Percentiles rank a stretch among this genome's conserved stretches.
phyloP scores from a whole-genome alignment of 2,888 invertebrate species.

The Eutolmus rufibarbis region DNA sequence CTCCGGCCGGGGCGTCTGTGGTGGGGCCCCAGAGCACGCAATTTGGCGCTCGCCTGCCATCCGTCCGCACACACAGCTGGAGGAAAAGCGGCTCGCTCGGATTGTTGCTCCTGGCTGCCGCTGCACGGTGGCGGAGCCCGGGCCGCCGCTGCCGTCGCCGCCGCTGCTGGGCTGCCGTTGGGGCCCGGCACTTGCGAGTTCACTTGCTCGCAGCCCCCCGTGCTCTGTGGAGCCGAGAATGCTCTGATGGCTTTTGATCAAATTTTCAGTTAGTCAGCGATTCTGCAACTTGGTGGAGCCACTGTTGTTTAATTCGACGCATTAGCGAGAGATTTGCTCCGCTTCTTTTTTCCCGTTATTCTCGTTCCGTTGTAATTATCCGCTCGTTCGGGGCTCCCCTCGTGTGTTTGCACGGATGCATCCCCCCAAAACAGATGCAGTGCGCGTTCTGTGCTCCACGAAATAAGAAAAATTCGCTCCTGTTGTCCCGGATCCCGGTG shows the following conservation, averaged over 20 bases:
- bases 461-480: not conserved
- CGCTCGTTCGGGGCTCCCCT: not conserved
- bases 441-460: slow-evolving; percentile 21
- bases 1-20: not conserved
- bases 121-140: not conserved
- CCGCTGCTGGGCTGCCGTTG: not conserved
- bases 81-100: not conserved
- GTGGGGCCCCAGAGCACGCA: not conserved
- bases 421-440: slow-evolving; percentile 32
- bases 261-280: slow-evolving; percentile 44
- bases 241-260: slow-evolving; percentile 35
- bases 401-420: slow-evolving; percentile 2
- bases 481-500: not conserved
- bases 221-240: slow-evolving; percentile 20
- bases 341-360: not conserved
- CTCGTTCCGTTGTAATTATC: not conserved
- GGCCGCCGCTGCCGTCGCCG: no score
- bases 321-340: slow-evolving; percentile 30
- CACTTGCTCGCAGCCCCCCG: slow-evolving; percentile 40
- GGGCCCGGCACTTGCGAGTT: not conserved
- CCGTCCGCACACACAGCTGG: not conserved
- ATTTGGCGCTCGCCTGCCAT: not conserved
- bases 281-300: slow-evolving; percentile 43
- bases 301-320: slow-evolving; percentile 34
- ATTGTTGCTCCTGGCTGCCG: not conserved